A percentile compares a stretch with the other conserved stretches of the same genome.
Evolutionary conservation across 2,797 vertebrate species (phyloP).

Genomic region (Karalla daura): DNA sequence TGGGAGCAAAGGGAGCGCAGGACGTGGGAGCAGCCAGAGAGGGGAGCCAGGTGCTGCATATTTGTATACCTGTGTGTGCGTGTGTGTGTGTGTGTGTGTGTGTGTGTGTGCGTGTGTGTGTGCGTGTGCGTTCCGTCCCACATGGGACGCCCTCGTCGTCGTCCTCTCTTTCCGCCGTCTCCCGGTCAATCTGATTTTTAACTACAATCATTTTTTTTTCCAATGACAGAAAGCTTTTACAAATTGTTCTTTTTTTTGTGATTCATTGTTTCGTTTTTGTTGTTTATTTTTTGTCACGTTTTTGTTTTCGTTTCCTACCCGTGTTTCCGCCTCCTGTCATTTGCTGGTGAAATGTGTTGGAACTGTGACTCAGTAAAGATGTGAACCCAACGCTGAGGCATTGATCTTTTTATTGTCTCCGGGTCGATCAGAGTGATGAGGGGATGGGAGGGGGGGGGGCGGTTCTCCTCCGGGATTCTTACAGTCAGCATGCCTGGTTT

Average conservation of each 20-base stretch:
- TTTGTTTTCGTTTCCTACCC: too few relatives aligned
- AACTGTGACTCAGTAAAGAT: slow-evolving; percentile 79
- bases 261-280: slow-evolving; percentile 45
- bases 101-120: too few relatives aligned
- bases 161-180: slow-evolving; percentile 16
- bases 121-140: slow-evolving; percentile 14
- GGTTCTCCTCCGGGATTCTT: too few relatives aligned
- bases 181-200: slow-evolving; percentile 54
- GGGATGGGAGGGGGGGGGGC: background rate
- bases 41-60: background rate
- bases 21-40: background rate
- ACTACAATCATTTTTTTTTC: slow-evolving; percentile 49
- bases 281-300: too few relatives aligned
- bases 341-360: slow-evolving; percentile 63
- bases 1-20: background rate
- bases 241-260: slow-evolving; percentile 46
- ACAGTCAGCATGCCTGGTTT: too few relatives aligned
- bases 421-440: background rate
- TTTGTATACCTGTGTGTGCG: too few relatives aligned
- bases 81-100: too few relatives aligned
- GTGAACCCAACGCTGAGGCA: slow-evolving; percentile 55
- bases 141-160: background rate
- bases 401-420: background rate
- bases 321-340: slow-evolving; percentile 58
- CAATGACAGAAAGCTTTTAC: slow-evolving; percentile 35